Base-by-base conservation (phyloP, 2,113 vertebrate species). In the Callospermophilus lateralis region DNA sequence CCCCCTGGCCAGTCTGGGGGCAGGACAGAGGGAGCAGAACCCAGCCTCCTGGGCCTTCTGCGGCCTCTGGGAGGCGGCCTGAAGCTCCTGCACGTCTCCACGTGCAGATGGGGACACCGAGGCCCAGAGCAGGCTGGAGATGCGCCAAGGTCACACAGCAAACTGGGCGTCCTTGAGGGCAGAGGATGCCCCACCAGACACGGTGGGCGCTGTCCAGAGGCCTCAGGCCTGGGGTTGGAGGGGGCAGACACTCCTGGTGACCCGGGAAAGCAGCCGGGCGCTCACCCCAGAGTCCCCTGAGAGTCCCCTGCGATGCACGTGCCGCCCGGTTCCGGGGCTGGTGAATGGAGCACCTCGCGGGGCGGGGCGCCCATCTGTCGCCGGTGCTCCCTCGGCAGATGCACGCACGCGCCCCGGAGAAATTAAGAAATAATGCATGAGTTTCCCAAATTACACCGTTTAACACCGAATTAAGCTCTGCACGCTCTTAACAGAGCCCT, bases 381-480 rank as follows among this genome's bases (percentile, higher is more conserved):
- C 22, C 1, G 16, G 28, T 32, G 45, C 63, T 58, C 34, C 78
- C 88, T 67, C 80, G 1, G 32, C 85, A 83, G 86, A 93, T 6
- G 79, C 42, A 37, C 3, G 32, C 76, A 45, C 11, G 34, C 28
- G 42, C 63, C 10, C 89, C 48, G 17, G 4, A 65, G 79, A 94
- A 73, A 90, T 76, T 74, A 83, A 94, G 90, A 90, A 94, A 94
- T 93, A 94, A 84, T 72, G 89, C 72, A 53, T 34, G 92, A 39
- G 45, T 85, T 81, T 77, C 92, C 92, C 95, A 67, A 81, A 95
- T 95, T 83, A 95, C 84, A 97, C 93, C 96, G 48, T 97, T 97
- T 97, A 97, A 95, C 95, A 86, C 93, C 63, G 95, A 96, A 93
- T 96, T 94, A 96, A 96, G 93, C 96, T 96, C 95, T 86, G 79